These are phyloP conservation scores for Mergus octosetaceus DNA, from an alignment of 2,797 vertebrate species.

Conservation along the genomic window DNA sequence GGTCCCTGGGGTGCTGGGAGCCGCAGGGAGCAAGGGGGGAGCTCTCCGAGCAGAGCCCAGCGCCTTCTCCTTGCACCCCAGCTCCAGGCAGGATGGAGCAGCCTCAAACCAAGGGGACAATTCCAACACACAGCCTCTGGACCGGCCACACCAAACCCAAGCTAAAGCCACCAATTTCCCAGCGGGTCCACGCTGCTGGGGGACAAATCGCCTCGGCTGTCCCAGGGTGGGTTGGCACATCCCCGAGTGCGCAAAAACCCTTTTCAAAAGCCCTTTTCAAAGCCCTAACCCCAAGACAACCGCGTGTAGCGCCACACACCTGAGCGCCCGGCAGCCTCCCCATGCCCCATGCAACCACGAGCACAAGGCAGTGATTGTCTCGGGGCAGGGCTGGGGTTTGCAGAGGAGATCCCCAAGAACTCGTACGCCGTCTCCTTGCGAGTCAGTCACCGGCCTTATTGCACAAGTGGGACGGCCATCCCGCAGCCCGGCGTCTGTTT, in stretches of 20 bases:
- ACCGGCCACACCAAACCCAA: too few species aligned
- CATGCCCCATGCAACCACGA: not conserved
- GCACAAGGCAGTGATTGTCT: not conserved
- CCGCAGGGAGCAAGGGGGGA: fast-evolving
- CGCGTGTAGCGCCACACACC: fast-evolving
- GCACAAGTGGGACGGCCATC: fast-evolving
- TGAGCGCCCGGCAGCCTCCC: not conserved
- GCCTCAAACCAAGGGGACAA: not conserved
- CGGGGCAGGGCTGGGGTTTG: not conserved
- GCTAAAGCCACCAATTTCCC: not conserved
- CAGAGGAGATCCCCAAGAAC: not conserved
- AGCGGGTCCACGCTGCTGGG: not conserved
- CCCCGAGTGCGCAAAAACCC: not conserved
- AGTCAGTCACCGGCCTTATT: fast-evolving
- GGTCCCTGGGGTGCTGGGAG: not conserved
- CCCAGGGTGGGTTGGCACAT: not conserved
- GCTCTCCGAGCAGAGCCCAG: not conserved
- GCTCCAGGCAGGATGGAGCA: fast-evolving
- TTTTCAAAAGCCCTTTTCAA: too few species aligned
- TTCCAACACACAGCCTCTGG: not conserved
- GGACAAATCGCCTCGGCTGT: not conserved
- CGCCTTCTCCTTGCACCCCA: not conserved
- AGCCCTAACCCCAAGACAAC: not conserved
- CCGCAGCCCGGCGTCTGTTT: fast-evolving
- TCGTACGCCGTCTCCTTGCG: fast-evolving